Percentiles rank a stretch among this genome's conserved stretches.
phyloP scores from a whole-genome alignment of 53 echinoderm and acorn worm species.

The Paracentrotus lividus region DNA sequence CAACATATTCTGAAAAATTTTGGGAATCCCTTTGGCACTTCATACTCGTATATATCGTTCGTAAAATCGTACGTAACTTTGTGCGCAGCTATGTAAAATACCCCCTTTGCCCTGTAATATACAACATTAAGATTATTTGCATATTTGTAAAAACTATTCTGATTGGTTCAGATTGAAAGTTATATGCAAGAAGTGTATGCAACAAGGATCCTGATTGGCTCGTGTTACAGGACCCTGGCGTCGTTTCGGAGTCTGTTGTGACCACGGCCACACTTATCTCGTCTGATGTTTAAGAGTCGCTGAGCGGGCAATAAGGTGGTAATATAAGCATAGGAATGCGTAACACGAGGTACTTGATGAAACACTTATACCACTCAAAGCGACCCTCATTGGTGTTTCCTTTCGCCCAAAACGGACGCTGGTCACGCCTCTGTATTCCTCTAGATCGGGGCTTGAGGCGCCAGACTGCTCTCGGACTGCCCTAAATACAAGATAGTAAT shows the following conservation, averaged over 20 bases:
- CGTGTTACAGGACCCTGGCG: no score
- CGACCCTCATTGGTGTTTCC: constrained; percentile 1
- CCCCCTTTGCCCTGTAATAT: no score
- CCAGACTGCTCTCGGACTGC: background rate
- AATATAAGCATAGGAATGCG: constrained; percentile 48
- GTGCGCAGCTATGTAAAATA: no score
- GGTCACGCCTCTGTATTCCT: constrained; percentile 21
- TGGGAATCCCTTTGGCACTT: no score
- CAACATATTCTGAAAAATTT: no score
- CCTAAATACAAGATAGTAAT: constrained; percentile 3
- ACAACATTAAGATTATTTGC: no score
- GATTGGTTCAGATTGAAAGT: no score
- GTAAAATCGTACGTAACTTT: no score
- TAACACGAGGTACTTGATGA: constrained; percentile 39
- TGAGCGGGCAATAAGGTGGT: constrained; percentile 43
- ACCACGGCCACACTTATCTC: background rate
- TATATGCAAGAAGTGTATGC: no score
- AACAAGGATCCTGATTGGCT: no score
- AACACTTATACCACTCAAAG: constrained; percentile 46
- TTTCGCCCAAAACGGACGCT: constrained; percentile 12
- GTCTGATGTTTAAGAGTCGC: background rate
- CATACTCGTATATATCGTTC: no score
- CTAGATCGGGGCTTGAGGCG: constrained; percentile 41
- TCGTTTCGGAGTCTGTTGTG: background rate
- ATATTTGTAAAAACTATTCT: no score